Base-by-base conservation (phyloP, 30 jellyfish, hydroid and myxozoan species). In the Turritopsis rubra region DNA sequence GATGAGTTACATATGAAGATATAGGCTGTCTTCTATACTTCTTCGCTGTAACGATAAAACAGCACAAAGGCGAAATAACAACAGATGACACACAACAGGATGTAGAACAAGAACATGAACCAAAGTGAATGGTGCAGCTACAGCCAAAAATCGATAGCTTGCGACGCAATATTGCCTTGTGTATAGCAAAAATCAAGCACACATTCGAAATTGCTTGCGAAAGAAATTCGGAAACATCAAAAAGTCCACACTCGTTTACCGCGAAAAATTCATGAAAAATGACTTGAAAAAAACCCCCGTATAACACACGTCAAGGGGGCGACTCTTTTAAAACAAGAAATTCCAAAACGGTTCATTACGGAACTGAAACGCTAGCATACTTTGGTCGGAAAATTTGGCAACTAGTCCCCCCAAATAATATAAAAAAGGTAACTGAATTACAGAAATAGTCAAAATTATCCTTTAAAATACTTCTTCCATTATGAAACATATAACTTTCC, bases 81-180 rank as follows among this genome's bases (percentile, higher is more conserved):
- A 17, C 28, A 25, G 76, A 22, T n/a, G 29, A 66, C 8, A 41
- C 60, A 41, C 5, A 41, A 41, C 60, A 41, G 60, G 60, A 41
- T 41, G 60, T 41, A 41, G 9, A 41, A 41, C 60, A 41, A 41
- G 13, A 41, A 41, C 28, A 9, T 25, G 76, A 66, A 66, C 76
- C 76, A n/a, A 66, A 3, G 4, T 66, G 76, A 17, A 22, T 17
- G 17, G 29, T 25, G 17, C 29, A 22, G 29, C 76, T 66, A 22
- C 76, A 66, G 29, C 28, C 7, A 22, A 66, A 66, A 66, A 66
- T 66, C 29, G 17, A 66, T 66, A 17, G 76, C 17, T n/a, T 3
- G 28, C 76, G 76, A n/a, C 76, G 76, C 28, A 66, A 66, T 25
- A 66, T 66, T 17, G 17, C 76, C 76, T 17, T 66, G 29, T 25